A percentile compares a stretch with the other conserved stretches of the same genome.
Conservation (phyloP, 2,888 invertebrate species). For the Pediacus dermestoides region DNA sequence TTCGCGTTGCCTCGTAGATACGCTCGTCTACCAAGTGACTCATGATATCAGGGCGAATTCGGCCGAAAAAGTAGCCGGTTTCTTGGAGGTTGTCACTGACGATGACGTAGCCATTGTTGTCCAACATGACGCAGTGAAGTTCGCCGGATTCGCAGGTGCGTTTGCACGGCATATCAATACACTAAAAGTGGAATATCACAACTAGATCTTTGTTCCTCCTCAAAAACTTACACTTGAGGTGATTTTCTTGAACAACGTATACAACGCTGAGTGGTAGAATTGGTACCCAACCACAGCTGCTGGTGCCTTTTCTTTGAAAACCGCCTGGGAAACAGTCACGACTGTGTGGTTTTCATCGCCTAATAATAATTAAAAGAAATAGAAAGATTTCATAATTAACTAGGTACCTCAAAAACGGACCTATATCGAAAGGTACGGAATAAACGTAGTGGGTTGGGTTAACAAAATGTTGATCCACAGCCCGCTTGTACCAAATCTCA, state of each 20-base stretch:
- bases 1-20: conserved; percentile 70
- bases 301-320: conserved; percentile 66
- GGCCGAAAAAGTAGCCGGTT: conserved; percentile 87
- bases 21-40: conserved; percentile 68
- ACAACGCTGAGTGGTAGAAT: conserved; percentile 75
- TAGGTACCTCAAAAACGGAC: too few species aligned
- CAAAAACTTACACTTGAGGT: conserved; percentile 65
- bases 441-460: conserved; percentile 79
- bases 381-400: not conserved
- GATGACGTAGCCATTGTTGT: conserved; percentile 85
- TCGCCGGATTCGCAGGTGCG: conserved; percentile 63
- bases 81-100: conserved; percentile 60
- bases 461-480: conserved; percentile 80
- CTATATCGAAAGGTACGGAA: conserved; percentile 67
- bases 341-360: conserved; percentile 56
- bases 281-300: conserved; percentile 77
- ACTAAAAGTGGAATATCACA: conserved; percentile 30
- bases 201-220: conserved; percentile 4
- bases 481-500: conserved; percentile 84
- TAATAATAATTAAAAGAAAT: conserved; percentile 14
- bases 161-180: conserved; percentile 49
- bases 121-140: conserved; percentile 79
- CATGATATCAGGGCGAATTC: conserved; percentile 70
- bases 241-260: conserved; percentile 75
- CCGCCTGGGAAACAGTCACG: conserved; percentile 84